Base-by-base conservation (phyloP, 2,888 invertebrate species). In the Sarcophaga subvicina region DNA sequence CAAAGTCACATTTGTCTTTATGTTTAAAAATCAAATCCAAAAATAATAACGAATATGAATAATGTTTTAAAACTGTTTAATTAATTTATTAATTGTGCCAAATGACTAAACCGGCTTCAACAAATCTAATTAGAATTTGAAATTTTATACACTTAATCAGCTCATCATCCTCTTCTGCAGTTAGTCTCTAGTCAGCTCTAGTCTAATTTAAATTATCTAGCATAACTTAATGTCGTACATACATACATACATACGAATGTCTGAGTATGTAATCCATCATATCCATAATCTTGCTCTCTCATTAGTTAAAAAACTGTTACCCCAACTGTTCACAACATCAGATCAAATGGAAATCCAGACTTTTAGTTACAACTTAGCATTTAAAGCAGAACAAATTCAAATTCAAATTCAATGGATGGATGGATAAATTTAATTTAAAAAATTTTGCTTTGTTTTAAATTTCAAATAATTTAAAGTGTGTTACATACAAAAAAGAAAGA, bases 321-420 rank as follows among this genome's bases (percentile, higher is more conserved):
- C 54, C 14, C 54, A 14, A 54, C 54, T 14, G 54, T 54, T 54
- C 14, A 54, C 17, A 54, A 54, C 17, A 54, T 54, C 20, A 63
- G 45, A 79, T 66, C 37, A 79, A 62, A 59, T 78, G 1, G 3
- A 54, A 71, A 77, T 60, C 67, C 67, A 60, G 70, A 81, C 73
- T 81, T 87, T 54, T 76, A 87, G 87, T 87, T 72, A 72, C 70
- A 81, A 84, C 79, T 78, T 79, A 84, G 84, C 78, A 71, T 76
- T 84, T 83, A 75, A 81, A 87, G 80, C 22, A 75, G 64, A 81
- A 37, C 37, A 37, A 37, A 37, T 37, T 37, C 69, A 37, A 37
- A 37, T 37, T 37, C 69, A 79, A 54, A 84, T 67, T 66, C 80
- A 86, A 83, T 20, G 47, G 59, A 69, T 5, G 62, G 17, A 66